Evolutionary conservation across 2,113 vertebrate genomes (phyloP).

Genomic region (Sinocyclocheilus anshuiensis): DNA sequence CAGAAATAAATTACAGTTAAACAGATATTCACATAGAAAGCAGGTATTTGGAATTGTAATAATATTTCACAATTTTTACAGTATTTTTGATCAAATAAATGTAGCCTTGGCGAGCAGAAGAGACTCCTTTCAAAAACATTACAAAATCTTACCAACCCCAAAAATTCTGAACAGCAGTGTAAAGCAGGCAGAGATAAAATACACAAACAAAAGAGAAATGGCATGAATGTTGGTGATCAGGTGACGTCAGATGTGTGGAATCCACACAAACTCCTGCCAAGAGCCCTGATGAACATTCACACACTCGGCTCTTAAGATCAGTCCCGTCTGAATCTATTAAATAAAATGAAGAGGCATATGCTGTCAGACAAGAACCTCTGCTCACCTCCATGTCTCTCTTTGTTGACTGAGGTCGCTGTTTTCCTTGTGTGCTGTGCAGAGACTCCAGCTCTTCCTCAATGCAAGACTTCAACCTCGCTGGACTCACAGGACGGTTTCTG

Average conservation of each 20-base stretch:
- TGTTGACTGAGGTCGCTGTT: slow-evolving; percentile 67
- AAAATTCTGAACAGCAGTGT: neutral
- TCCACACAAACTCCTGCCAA: neutral
- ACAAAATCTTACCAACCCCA: neutral
- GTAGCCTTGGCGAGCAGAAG: neutral
- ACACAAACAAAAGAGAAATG: neutral
- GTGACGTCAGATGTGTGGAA: too few relatives aligned
- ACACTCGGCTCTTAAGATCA: neutral
- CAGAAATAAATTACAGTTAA: neutral
- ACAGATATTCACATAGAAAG: neutral
- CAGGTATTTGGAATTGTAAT: neutral
- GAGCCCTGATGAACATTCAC: neutral
- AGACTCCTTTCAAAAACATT: neutral
- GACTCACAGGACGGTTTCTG: slow-evolving; percentile 56
- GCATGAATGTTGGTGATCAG: neutral
- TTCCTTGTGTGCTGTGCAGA: slow-evolving; percentile 62
- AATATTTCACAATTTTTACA: neutral
- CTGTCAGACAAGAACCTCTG: neutral
- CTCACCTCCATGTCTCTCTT: slow-evolving; percentile 76
- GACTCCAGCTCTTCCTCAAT: slow-evolving; percentile 67
- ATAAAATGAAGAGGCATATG: neutral
- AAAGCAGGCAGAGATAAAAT: neutral
- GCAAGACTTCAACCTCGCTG: slow-evolving; percentile 62
- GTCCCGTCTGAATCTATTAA: slow-evolving; percentile 40
- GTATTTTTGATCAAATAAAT: neutral